Base-by-base conservation (phyloP, 2,888 invertebrate genomes). In the Phaedon cochleariae region DNA sequence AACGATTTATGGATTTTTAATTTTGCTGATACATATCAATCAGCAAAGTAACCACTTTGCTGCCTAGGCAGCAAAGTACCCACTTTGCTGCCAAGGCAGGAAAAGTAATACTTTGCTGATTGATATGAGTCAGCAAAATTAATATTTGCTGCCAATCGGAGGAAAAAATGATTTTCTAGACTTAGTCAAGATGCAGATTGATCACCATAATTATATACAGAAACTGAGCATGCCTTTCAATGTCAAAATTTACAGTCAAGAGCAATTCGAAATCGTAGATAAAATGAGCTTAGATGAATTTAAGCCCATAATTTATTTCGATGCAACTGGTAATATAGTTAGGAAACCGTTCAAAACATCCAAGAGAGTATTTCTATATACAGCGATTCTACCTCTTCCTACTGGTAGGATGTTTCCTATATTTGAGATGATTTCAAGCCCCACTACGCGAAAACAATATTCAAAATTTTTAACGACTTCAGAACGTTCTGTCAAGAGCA, bases 161-260 rank as follows among this genome's bases (percentile, higher is more conserved):
- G n/a, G 57, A 26, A 61, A 65, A 34, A 22, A 66, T 54, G 62
- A 66, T 29, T 45, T 66, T 10, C 31, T 51, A 12, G 66, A 59
- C 21, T 21, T 66, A 7, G 51, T 58, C 15, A 26, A 48, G 46
- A 69, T 69, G 65, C 65, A 63, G 9, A 17, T 2, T 1, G 61
- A 49, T 48, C 69, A 66, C 41, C 18, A 22, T 10, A 66, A 69
- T 17, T 64, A 63, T 37, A 64, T 66, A 15, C 20, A 61, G 48
- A 61, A 69, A 49, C 51, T 69, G 2, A 37, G 52, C 12, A 12
- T 65, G 7, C 67, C 69, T 9, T 67, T 70, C 60, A 46, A 34
- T 20, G 62, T 65, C 1, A 68, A 65, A 65, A 9, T 65, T 4
- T 61, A 12, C 15, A 64, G 71, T 31, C 6, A 15, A 9, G 54